Conservation (phyloP, 1,140 invertebrate species). For the Hetaerina americana region DNA sequence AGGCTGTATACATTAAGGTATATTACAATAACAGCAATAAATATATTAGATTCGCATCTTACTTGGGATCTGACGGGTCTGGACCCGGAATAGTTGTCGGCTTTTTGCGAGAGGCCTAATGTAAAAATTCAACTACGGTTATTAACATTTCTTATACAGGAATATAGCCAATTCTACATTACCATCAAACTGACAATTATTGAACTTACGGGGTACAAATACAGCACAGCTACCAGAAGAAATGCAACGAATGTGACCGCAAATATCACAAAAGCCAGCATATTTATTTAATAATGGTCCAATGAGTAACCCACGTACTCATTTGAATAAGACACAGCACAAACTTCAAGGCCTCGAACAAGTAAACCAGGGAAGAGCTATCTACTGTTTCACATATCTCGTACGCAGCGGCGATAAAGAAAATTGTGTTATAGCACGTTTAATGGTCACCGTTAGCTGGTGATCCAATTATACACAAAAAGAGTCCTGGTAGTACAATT, state of each 20-base stretch:
- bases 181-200: neutral
- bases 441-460: too few species aligned
- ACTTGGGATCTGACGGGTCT: neutral
- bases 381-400: too few species aligned
- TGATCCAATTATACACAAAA: too few species aligned
- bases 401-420: too few species aligned
- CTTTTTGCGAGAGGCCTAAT: neutral
- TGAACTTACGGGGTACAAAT: constrained; percentile 13
- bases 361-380: too few species aligned
- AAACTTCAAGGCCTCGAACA: too few species aligned
- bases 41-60: too few species aligned
- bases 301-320: too few species aligned
- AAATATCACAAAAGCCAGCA: constrained; percentile 14
- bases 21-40: neutral
- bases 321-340: too few species aligned
- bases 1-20: neutral
- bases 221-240: constrained; percentile 15
- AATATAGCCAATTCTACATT: neutral
- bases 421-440: too few species aligned
- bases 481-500: too few species aligned
- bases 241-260: constrained; percentile 12
- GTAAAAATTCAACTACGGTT: neutral
- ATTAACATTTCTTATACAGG: neutral
- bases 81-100: neutral
- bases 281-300: too few species aligned